Base-by-base conservation (phyloP, 2,113 vertebrate genomes). In the Semicossyphus pulcher region DNA sequence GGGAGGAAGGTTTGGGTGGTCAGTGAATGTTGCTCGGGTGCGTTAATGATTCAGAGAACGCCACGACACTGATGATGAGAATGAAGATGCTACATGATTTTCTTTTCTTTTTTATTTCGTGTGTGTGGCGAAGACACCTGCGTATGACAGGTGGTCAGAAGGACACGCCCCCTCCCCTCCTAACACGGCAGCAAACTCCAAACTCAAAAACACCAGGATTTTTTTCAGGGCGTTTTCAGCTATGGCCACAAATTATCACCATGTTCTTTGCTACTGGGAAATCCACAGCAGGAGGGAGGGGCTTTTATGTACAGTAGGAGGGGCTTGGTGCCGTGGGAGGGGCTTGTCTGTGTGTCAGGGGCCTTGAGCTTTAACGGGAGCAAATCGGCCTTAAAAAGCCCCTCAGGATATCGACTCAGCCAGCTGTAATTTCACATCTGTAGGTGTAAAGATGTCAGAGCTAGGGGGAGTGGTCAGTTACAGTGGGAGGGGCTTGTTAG, bases 151-250 rank as follows among this genome's bases (percentile, higher is more conserved):
- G 75, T 47, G 31, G 14, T 25, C 68, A 62, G 59, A 64, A 75
- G 59, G 80, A 63, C 86, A 77, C 68, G 58, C 76, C 84, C 79
- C 56, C 73, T n/a, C 48, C 3, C 5, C 32, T 41, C n/a, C 1
- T 23, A 31, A 31, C 7, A 10, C 6, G 1, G 72, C 85, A 86
- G 74, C 74, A 81, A 84, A 86, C 81, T 84, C 84, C 83, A 88
- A 84, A 80, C 75, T 26, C 32, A 9, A 0, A 2, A 23, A 34
- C 41, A 44, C 14, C 14, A 16, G 15, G 39, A 16, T 41, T 16
- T n/a, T n/a, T n/a, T n/a, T n/a, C n/a, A n/a, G n/a, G n/a, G n/a
- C n/a, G n/a, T n/a, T n/a, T n/a, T n/a, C n/a, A n/a, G n/a, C n/a
- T n/a, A n/a, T n/a, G n/a, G n/a, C n/a, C n/a, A n/a, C n/a, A n/a